Evolutionary conservation across 2,113 vertebrate species (phyloP).

Genomic region (Rhea pennata): DNA sequence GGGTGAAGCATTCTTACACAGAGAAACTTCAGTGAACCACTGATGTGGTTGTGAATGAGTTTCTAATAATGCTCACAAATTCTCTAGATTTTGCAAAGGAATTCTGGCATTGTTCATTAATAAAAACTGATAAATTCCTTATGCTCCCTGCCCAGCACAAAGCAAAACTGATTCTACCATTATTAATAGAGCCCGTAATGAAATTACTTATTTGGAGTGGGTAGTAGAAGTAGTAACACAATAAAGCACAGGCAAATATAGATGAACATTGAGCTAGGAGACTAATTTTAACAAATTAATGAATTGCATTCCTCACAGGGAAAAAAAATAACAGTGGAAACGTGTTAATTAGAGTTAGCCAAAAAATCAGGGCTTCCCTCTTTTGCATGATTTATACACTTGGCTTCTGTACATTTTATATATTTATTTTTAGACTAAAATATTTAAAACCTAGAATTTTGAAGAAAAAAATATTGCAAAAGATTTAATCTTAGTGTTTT

Average conservation of each 20-base stretch:
- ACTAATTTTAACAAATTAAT: constrained; percentile 20
- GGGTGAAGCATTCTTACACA: constrained; percentile 3
- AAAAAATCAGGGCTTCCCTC: neutral
- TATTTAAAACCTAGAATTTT: neutral
- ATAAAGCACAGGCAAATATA: neutral
- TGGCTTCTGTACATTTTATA: neutral
- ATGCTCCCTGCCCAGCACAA: neutral
- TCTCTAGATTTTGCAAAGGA: constrained; percentile 3
- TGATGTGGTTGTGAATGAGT: constrained; percentile 27
- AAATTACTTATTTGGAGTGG: neutral
- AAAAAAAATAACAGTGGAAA: neutral
- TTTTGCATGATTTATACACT: neutral
- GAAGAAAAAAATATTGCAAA: neutral
- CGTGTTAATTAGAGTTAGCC: neutral
- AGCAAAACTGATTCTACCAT: neutral
- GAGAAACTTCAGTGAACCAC: constrained; percentile 3
- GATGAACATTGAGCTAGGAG: neutral
- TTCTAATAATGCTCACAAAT: constrained; percentile 23
- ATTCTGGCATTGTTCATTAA: constrained; percentile 37
- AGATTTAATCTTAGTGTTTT: neutral
- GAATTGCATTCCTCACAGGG: neutral
- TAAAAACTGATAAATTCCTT: neutral
- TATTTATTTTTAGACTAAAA: neutral
- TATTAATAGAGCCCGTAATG: neutral
- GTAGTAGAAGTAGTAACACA: neutral